Percentiles rank a stretch among this genome's conserved stretches.
Evolutionary conservation across 2,888 invertebrate genomes (phyloP).

Genomic region (Conomelus anceps): DNA sequence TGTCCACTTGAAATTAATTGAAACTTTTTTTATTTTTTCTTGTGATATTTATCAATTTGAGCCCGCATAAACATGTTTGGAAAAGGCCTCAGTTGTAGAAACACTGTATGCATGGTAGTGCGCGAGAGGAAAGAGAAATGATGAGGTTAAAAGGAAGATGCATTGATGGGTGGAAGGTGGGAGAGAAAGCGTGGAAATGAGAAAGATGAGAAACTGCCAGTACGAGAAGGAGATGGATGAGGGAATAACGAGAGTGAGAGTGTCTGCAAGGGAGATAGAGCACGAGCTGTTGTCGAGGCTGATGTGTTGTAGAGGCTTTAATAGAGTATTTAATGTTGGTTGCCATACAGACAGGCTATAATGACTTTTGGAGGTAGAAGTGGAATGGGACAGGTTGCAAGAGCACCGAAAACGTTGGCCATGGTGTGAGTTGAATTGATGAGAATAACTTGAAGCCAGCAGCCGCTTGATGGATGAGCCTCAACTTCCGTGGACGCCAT

Average conservation of each 20-base stretch:
- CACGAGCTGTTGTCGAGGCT: not conserved
- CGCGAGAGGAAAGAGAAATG: too few species aligned
- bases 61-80: too few species aligned
- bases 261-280: not conserved
- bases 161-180: too few species aligned
- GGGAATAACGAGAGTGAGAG: not conserved
- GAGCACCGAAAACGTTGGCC: not conserved
- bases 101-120: too few species aligned
- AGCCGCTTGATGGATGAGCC: not conserved
- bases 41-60: too few species aligned
- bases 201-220: too few species aligned
- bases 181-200: too few species aligned
- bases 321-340: not conserved
- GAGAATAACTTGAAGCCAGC: not conserved
- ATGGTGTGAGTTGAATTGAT: not conserved
- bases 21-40: too few species aligned
- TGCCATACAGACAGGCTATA: not conserved
- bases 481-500: not conserved
- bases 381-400: not conserved
- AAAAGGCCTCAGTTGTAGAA: too few species aligned
- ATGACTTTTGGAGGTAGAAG: not conserved
- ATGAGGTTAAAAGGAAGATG: too few species aligned
- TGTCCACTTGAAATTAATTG: too few species aligned
- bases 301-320: not conserved
- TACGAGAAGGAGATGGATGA: too few species aligned